These are phyloP conservation scores for Cyanoliseus patagonus DNA, from an alignment of 2,113 vertebrate genomes.

Conservation along the genomic window DNA sequence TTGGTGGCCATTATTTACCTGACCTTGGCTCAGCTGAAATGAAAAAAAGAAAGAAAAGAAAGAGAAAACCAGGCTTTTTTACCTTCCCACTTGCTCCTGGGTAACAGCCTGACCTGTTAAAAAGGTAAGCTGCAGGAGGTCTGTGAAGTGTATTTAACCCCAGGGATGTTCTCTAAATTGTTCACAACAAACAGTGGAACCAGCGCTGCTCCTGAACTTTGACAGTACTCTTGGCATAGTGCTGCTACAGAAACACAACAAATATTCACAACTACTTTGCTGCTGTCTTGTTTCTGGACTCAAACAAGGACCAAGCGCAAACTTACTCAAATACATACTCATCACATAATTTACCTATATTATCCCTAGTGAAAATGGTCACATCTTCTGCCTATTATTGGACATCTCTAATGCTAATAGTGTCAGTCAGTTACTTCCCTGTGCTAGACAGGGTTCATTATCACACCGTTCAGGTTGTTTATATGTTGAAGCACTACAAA, in stretches of 20 bases:
- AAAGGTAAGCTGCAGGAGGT: neutral
- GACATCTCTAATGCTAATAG: neutral
- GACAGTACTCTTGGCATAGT: neutral
- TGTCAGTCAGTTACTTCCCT: neutral
- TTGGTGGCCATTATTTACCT: neutral
- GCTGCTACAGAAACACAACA: neutral
- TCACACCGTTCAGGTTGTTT: neutral
- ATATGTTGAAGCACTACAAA: neutral
- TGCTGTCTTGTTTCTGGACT: neutral
- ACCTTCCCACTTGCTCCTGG: neutral
- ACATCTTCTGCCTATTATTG: rapidly evolving
- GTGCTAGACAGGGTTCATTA: neutral
- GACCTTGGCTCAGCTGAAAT: neutral
- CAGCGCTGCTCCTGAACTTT: neutral
- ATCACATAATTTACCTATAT: neutral
- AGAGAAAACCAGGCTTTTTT: neutral
- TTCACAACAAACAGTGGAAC: neutral
- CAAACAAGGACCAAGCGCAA: neutral
- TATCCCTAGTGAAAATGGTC: neutral
- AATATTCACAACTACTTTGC: neutral
- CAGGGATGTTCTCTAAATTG: neutral
- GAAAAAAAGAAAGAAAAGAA: neutral
- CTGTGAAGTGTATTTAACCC: neutral
- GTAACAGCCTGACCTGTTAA: neutral
- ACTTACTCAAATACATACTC: neutral